A percentile compares a stretch with the other conserved stretches of the same genome.
phyloP scores from a whole-genome alignment of 2,113 vertebrate genomes.

The Muntiacus muntjak region DNA sequence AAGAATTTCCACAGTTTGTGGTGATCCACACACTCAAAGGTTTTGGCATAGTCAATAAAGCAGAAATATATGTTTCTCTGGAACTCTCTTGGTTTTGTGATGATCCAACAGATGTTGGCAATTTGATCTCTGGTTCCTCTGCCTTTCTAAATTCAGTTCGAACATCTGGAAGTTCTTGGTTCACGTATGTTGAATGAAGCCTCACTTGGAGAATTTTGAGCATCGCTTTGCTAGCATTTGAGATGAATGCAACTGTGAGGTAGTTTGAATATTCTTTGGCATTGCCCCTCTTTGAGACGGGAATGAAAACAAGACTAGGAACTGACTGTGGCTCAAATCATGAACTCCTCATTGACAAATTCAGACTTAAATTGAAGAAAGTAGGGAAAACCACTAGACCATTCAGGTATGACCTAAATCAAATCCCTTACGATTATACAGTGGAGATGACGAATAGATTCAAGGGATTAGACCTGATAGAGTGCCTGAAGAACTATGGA shows the following conservation, averaged over 20 bases:
- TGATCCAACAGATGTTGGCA: background rate
- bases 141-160: background rate
- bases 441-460: background rate
- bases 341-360: background rate
- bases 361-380: background rate
- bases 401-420: background rate
- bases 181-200: background rate
- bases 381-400: background rate
- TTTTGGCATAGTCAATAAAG: background rate
- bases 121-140: background rate
- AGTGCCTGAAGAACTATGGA: background rate
- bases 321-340: background rate
- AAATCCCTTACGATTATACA: background rate
- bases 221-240: background rate
- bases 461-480: background rate
- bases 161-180: background rate
- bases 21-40: background rate
- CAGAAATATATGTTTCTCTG: background rate
- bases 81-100: background rate
- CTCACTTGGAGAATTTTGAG: background rate
- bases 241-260: background rate
- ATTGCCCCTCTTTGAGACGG: background rate
- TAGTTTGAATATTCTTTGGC: background rate
- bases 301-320: background rate
- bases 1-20: background rate